Conservation (phyloP, 1,140 invertebrate species). For the Drosophila pallidifrons region DNA sequence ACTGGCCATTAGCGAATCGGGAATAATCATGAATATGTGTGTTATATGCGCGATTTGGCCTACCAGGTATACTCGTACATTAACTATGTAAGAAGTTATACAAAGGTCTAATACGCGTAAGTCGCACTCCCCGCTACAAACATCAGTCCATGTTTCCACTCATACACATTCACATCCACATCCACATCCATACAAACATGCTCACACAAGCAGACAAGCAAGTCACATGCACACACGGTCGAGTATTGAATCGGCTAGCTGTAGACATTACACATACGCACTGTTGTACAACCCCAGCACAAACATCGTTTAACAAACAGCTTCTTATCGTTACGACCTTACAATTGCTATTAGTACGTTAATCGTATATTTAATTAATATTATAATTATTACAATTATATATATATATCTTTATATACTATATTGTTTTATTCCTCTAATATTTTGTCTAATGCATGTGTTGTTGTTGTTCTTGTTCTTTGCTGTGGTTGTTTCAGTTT, state of each 20-base stretch:
- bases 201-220: conserved; percentile 2
- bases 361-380: conserved; percentile 22
- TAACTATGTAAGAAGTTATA: conserved; percentile 28
- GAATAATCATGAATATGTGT: conserved; percentile 24
- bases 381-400: conserved; percentile 48
- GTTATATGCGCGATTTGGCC: conserved; percentile 48
- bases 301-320: conserved; percentile 69
- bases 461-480: conserved; percentile 33
- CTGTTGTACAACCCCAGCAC: conserved; percentile 34
- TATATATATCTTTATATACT: conserved; percentile 40
- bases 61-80: conserved; percentile 64
- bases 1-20: conserved; percentile 7
- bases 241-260: not conserved
- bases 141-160: conserved; percentile 60
- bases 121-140: conserved; percentile 32
- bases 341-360: conserved; percentile 50
- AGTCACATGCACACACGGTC: conserved; percentile 2
- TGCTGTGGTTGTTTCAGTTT: conserved; percentile 6
- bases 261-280: conserved; percentile 56
- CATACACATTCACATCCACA: conserved; percentile 28
- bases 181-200: conserved; percentile 22
- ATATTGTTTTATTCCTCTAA: conserved; percentile 58
- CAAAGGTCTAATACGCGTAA: not conserved
- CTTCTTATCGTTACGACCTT: conserved; percentile 62
- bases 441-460: conserved; percentile 67